A percentile compares a stretch with the other conserved stretches of the same genome.
phyloP scores from a whole-genome alignment of 1,140 invertebrate species.

The Diabrotica undecimpunctata region DNA sequence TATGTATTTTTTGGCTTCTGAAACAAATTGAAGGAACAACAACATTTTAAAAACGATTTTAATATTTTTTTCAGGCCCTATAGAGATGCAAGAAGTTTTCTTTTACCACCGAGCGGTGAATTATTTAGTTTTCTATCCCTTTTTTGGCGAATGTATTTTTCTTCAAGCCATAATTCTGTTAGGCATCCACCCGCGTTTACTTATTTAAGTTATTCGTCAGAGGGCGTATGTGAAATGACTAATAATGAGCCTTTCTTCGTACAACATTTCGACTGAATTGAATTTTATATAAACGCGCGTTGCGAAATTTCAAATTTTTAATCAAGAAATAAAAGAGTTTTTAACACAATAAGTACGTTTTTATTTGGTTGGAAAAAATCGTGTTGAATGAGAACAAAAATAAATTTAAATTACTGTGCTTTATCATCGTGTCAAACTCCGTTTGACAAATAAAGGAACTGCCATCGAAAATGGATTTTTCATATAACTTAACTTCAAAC shows the following conservation, averaged over 20 bases:
- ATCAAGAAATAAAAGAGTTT: too few relatives aligned
- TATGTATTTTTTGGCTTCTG: too few relatives aligned
- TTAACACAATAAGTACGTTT: neutral
- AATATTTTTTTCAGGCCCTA: too few relatives aligned
- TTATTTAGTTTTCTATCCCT: constrained; percentile 2
- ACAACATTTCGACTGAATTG: neutral
- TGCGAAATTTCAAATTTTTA: too few relatives aligned
- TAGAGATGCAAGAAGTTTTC: neutral
- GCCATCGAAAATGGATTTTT: too few relatives aligned
- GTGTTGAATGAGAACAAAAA: too few relatives aligned
- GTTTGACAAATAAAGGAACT: too few relatives aligned
- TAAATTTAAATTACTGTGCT: too few relatives aligned
- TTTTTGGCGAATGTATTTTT: neutral
- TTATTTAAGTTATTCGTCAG: neutral
- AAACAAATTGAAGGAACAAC: too few relatives aligned
- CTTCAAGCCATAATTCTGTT: neutral
- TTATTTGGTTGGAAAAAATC: neutral
- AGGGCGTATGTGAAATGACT: neutral
- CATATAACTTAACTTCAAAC: too few relatives aligned
- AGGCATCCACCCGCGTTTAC: neutral
- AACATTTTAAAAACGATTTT: too few relatives aligned
- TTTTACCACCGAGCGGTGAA: neutral
- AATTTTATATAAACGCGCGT: neutral
- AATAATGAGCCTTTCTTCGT: neutral
- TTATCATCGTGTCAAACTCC: too few relatives aligned